Percentiles rank a stretch among this genome's conserved stretches.
Evolutionary conservation across 2,113 vertebrate genomes (phyloP).

Genomic region (Vulpes lagopus): DNA sequence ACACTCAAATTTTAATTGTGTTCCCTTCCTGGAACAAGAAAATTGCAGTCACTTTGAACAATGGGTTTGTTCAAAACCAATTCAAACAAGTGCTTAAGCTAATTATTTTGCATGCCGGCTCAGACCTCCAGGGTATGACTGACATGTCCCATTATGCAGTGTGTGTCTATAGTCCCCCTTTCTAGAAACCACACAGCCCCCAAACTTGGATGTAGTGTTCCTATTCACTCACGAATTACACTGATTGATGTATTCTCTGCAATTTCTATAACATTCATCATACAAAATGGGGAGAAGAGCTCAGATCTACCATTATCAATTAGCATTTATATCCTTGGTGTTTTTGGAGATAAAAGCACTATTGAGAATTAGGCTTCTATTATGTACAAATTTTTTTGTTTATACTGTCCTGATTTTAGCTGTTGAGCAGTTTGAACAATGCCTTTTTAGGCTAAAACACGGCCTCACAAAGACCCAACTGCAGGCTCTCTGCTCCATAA

Average conservation of each 20-base stretch:
- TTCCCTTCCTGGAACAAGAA: neutral
- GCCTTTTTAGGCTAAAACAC: neutral
- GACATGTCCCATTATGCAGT: neutral
- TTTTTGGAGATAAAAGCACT: neutral
- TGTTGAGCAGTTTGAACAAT: neutral
- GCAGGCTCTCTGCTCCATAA: neutral
- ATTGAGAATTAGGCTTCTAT: neutral
- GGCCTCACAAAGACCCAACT: neutral
- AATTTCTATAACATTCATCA: neutral
- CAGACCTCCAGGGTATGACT: neutral
- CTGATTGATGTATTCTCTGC: neutral
- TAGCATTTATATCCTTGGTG: neutral
- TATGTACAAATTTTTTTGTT: neutral
- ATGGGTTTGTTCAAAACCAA: slow-evolving; percentile 26
- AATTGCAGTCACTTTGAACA: neutral
- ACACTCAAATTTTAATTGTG: neutral
- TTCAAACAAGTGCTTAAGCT: neutral
- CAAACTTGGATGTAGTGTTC: neutral
- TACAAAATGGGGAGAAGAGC: neutral
- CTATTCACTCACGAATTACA: neutral
- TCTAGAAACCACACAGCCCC: neutral
- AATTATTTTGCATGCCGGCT: neutral
- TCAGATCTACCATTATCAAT: neutral
- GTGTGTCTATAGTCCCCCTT: neutral
- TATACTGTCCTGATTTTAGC: neutral